Base-by-base conservation (phyloP, 1,140 invertebrate species). In the Trissolcus basalis region DNA sequence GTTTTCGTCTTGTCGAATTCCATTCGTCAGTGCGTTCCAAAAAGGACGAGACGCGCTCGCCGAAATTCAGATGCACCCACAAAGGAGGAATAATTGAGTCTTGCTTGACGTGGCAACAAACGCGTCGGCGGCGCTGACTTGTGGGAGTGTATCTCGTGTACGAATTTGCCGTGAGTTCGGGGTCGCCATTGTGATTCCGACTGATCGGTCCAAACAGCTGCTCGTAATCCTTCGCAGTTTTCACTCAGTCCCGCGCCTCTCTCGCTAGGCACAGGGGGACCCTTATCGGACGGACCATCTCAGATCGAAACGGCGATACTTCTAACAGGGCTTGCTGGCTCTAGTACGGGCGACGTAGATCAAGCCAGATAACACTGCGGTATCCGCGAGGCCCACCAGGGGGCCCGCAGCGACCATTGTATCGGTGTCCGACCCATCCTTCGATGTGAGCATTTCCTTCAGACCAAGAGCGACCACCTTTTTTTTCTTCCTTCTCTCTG, bases 321-420 rank as follows among this genome's bases (percentile, higher is more conserved):
- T 85, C 83, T 86, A 87, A 87, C 85, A 87, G 84, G 81, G 80
- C 80, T 81, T 77, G 78, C 77, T 77, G 80, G 73, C 81, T 79
- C 83, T 82, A 70, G 59, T 65, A 73, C 54, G 54, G 45, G 36
- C 60, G 32, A 59, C 60, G 63, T 59, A 78, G 85, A 87, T 86
- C 78, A 73, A 44, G 50, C 12, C 53, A 76, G 84, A 86, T 86
- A 86, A 85, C 82, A 6, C 72, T 82, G 80, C 77, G 80, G 85
- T 80, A 83, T 81, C 82, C 84, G 83, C 79, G 83, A 79, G 79
- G 67, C 82, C 84, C 84, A 85, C 82, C 82, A 70, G 83, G 83
- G 82, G 84, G 80, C 81, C 58, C 71, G 70, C 65, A 71, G 71
- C 63, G 58, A 75, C 81, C 80, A 83, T 83, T 83, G 82, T 83